Percentiles rank a stretch among this genome's conserved stretches.
Evolutionary conservation across 2,888 invertebrate species (phyloP).

Genomic region (Melanotus villosus): DNA sequence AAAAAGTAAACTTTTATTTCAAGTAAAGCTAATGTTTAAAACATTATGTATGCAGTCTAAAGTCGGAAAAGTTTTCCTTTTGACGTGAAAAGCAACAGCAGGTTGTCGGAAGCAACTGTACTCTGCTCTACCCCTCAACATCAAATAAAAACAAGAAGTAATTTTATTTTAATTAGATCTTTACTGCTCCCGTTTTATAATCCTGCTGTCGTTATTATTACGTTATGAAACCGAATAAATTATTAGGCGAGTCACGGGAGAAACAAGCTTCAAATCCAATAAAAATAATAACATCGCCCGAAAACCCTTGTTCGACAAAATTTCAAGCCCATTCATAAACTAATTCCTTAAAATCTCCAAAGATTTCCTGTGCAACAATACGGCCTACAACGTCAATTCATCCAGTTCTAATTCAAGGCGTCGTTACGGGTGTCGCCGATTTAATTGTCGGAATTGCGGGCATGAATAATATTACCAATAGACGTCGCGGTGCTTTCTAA

Average conservation of each 20-base stretch:
- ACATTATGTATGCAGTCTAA: slow-evolving; percentile 48
- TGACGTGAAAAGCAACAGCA: slow-evolving; percentile 47
- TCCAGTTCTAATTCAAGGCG: slow-evolving; percentile 7
- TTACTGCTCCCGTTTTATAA: slow-evolving; percentile 3
- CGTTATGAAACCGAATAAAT: slow-evolving; percentile 35
- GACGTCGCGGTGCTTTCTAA: slow-evolving; percentile 49
- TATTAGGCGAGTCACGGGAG: slow-evolving; percentile 7
- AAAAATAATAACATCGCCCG: slow-evolving; percentile 11
- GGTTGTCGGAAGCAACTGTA: slow-evolving; percentile 45
- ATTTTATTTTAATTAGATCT: slow-evolving; percentile 40
- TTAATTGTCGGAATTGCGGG: slow-evolving; percentile 31
- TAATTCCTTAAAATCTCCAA: slow-evolving; percentile 6
- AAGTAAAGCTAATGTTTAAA: slow-evolving; percentile 47
- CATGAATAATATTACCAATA: slow-evolving; percentile 45
- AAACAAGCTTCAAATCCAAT: slow-evolving; percentile 12
- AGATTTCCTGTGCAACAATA: slow-evolving; percentile 28
- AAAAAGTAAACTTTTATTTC: slow-evolving; percentile 45
- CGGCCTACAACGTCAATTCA: slow-evolving; percentile 14
- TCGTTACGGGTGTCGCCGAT: slow-evolving; percentile 22
- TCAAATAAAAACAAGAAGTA: slow-evolving; percentile 39
- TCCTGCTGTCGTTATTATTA: slow-evolving; percentile 27
- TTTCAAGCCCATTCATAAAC: slow-evolving; percentile 20
- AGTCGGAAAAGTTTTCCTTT: slow-evolving; percentile 47
- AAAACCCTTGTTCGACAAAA: slow-evolving; percentile 2
- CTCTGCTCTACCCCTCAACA: slow-evolving; percentile 31